phyloP scores from a whole-genome alignment of 2,113 vertebrate species.

The Nibea coibor region DNA sequence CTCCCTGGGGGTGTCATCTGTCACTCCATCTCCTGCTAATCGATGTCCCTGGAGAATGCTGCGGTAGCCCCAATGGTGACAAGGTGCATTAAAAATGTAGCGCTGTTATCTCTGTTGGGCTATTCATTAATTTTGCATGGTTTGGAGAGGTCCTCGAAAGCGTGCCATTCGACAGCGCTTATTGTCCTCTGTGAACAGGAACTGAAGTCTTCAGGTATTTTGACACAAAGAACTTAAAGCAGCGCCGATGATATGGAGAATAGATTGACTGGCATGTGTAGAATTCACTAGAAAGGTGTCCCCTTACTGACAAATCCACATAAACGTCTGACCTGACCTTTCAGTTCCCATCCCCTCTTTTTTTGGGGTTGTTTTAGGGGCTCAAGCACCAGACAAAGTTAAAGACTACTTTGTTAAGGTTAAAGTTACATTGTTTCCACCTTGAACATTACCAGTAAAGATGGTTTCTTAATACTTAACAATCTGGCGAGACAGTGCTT shows the following conservation, averaged over 20 bases:
- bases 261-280: background rate
- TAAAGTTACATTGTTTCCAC: too few species aligned
- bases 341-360: too few species aligned
- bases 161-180: background rate
- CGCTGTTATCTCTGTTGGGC: slow-evolving; percentile 65
- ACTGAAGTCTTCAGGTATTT: slow-evolving; percentile 24
- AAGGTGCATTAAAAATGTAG: slow-evolving; percentile 75
- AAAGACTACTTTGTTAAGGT: too few species aligned
- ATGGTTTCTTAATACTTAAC: too few species aligned
- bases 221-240: slow-evolving; percentile 25
- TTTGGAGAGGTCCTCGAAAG: slow-evolving; percentile 56
- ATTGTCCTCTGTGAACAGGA: slow-evolving; percentile 46
- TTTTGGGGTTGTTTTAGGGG: too few species aligned
- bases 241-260: background rate
- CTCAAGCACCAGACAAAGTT: too few species aligned
- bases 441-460: too few species aligned
- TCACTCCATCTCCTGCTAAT: slow-evolving; percentile 75
- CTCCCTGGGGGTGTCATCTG: slow-evolving; percentile 67
- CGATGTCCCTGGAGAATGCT: slow-evolving; percentile 70
- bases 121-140: slow-evolving; percentile 74
- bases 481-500: too few species aligned
- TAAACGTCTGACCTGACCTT: background rate
- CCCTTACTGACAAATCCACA: background rate
- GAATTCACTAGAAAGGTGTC: background rate
- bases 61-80: slow-evolving; percentile 64